A percentile compares a stretch with the other conserved stretches of the same genome.
phyloP scores from a whole-genome alignment of 2,888 invertebrate genomes.

The Chrysodeixis includens region DNA sequence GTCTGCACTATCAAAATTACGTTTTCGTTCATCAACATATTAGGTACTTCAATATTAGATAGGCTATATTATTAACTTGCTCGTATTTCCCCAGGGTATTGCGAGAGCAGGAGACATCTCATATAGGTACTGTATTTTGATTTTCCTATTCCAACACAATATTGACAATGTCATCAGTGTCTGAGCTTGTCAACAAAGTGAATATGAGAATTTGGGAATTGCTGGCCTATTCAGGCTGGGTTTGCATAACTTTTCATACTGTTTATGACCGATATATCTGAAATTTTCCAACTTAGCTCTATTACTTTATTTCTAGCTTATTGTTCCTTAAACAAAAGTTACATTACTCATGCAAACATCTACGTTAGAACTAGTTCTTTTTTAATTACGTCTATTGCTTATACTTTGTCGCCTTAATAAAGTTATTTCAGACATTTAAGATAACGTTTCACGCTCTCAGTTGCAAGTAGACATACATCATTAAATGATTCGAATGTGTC shows the following conservation, averaged over 20 bases:
- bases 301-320: no score
- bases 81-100: conserved; percentile 4
- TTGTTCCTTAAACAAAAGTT: no score
- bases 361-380: no score
- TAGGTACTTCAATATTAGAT: conserved; percentile 7
- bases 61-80: conserved; percentile 8
- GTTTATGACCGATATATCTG: no score
- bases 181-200: background rate
- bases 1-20: conserved; percentile 5
- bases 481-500: background rate
- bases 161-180: conserved; percentile 2
- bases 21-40: conserved; percentile 7
- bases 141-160: conserved; percentile 6
- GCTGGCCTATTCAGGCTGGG: background rate
- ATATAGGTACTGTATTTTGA: conserved; percentile 7
- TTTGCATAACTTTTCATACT: background rate
- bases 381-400: no score
- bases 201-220: background rate
- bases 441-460: no score
- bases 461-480: no score
- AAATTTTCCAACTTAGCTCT: no score
- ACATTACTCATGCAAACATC: no score
- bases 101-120: conserved; percentile 2
- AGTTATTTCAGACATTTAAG: no score
- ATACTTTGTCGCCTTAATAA: no score